Evolutionary conservation across 1,140 invertebrate species (phyloP).

Genomic region (Magallana ariakensis): DNA sequence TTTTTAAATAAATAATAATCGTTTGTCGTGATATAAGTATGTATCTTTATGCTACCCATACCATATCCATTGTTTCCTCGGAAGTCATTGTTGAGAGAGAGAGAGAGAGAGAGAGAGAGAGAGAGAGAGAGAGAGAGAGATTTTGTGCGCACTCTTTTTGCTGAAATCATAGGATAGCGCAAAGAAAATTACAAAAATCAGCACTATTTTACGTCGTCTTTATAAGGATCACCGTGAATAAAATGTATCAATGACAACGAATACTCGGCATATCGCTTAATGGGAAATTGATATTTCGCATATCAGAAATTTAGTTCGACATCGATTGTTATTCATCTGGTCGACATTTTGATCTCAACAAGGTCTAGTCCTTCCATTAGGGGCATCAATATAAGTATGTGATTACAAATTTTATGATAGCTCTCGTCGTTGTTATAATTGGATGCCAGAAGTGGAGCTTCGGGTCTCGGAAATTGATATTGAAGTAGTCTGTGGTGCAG

Average conservation of each 20-base stretch:
- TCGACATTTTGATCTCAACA: not conserved
- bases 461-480: slow-evolving; percentile 15
- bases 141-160: too few relatives aligned
- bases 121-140: too few relatives aligned
- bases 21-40: too few relatives aligned
- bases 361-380: not conserved
- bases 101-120: too few relatives aligned
- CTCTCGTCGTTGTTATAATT: not conserved
- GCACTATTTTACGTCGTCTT: too few relatives aligned
- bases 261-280: not conserved
- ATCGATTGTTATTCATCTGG: slow-evolving; percentile 26
- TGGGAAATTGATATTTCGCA: slow-evolving; percentile 9
- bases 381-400: not conserved
- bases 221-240: too few relatives aligned
- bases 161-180: too few relatives aligned
- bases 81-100: too few relatives aligned
- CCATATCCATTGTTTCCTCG: too few relatives aligned
- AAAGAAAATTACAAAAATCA: too few relatives aligned
- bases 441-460: not conserved
- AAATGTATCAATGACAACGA: not conserved
- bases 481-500: not conserved
- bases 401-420: slow-evolving; percentile 26
- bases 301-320: not conserved
- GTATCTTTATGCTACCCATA: too few relatives aligned
- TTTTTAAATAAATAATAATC: too few relatives aligned